Percentiles rank a stretch among this genome's conserved stretches.
Evolutionary conservation across 2,888 invertebrate genomes (phyloP).

Genomic region (Epinotia ramella): DNA sequence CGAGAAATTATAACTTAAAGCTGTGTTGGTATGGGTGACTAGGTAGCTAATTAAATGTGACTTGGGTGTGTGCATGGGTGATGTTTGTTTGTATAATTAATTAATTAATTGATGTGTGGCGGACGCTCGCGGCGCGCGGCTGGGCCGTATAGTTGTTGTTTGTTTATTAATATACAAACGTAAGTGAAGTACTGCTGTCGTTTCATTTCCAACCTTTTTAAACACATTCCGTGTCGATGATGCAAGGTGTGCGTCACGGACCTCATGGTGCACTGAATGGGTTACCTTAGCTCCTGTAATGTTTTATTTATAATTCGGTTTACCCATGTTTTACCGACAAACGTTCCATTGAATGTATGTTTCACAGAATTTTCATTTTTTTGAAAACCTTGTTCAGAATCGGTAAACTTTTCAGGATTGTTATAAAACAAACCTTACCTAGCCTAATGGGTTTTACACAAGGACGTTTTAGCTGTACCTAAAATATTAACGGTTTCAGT

Average conservation of each 20-base stretch:
- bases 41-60: conserved; percentile 28
- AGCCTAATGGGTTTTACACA: too few relatives aligned
- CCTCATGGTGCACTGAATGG: not conserved
- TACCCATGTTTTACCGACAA: too few relatives aligned
- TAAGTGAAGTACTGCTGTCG: conserved; percentile 12
- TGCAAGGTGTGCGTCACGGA: conserved; percentile 1
- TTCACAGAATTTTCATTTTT: too few relatives aligned
- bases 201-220: not conserved
- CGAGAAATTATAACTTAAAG: not conserved
- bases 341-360: too few relatives aligned
- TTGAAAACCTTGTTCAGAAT: too few relatives aligned
- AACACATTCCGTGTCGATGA: not conserved
- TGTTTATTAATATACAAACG: conserved; percentile 21
- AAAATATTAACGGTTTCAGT: too few relatives aligned
- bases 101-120: not conserved
- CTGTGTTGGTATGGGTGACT: not conserved
- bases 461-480: too few relatives aligned
- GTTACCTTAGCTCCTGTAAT: not conserved
- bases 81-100: not conserved
- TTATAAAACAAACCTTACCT: too few relatives aligned
- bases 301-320: too few relatives aligned
- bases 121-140: conserved; percentile 17
- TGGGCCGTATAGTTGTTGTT: conserved; percentile 29
- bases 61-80: not conserved
- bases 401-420: too few relatives aligned